phyloP scores from a whole-genome alignment of 2,113 vertebrate species.

The Leptocoma aspasia region DNA sequence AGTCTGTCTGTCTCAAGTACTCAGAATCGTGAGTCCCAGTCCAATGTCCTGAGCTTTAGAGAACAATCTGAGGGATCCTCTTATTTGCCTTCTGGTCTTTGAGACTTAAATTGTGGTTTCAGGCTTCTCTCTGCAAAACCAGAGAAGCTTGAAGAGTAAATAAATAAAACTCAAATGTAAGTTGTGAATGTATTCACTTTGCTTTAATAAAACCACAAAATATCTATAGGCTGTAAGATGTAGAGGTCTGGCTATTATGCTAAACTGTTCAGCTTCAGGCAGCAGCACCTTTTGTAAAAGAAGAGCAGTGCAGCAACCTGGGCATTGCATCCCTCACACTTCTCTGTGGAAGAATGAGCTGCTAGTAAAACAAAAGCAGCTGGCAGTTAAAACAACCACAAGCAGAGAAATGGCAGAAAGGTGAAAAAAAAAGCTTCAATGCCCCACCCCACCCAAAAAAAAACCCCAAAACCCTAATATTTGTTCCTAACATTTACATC shows the following conservation, averaged over 20 bases:
- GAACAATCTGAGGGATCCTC: background rate
- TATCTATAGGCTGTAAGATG: background rate
- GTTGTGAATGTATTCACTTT: background rate
- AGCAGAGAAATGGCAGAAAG: background rate
- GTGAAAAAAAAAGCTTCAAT: background rate
- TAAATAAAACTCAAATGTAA: background rate
- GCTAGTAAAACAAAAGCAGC: background rate
- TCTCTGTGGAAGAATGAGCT: background rate
- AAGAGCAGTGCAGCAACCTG: background rate
- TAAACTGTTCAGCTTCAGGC: background rate
- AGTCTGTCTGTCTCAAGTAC: background rate
- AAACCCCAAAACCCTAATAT: background rate
- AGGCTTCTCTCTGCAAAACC: background rate
- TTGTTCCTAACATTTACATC: background rate
- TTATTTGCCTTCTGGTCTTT: background rate
- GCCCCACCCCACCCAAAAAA: fast-evolving
- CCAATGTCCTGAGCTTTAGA: background rate
- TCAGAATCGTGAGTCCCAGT: background rate
- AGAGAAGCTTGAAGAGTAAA: background rate
- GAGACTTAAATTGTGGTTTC: background rate
- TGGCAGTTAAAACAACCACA: background rate
- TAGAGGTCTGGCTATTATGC: background rate
- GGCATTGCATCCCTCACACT: background rate
- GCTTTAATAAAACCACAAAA: background rate
- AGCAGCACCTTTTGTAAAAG: background rate